Base-by-base conservation (phyloP, 1,140 invertebrate genomes). In the Triops longicaudatus region DNA sequence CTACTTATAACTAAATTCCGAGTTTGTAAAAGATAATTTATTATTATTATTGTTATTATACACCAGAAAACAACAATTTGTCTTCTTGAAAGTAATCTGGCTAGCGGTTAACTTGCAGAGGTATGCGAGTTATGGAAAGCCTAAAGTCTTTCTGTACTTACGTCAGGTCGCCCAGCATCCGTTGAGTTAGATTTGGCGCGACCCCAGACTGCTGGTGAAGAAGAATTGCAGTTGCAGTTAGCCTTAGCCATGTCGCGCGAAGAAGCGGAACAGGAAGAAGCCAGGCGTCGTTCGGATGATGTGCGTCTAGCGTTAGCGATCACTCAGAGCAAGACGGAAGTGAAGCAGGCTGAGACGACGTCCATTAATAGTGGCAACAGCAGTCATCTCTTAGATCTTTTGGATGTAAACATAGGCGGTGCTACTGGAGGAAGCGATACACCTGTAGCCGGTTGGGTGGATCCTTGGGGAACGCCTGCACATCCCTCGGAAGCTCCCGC, bases 181-280 rank as follows among this genome's bases (percentile, higher is more conserved):
- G 88, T 92, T 78, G 96, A 98, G 82, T 86, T 98, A 79, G 97
- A 98, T 86, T 89, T 91, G 83, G 96, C 96, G 27, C 88, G 97
- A 74, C 97, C 97, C 7, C 93, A 96, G 81, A 98, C 96, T 1
- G 91, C 93, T 1, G 97, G 97, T 0, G 98, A 99, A 85, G 98
- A 99, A 87, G 97, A 99, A 84, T 87, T 99, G 78, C 98, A 99
- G 84, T 85, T 99, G 78, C 96, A 99, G 86, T 88, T 99, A 81
- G 98, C 98, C 37, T 87, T 99, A 82, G 98, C 97, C 72, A 98
- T 99, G 93, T 98, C 95, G 75, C 91, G 97, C 78, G 98, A 99
- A 85, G 98, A 99, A 86, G 96, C 97, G 31, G 97, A 99, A 82
- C 92, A 97, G 83, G 96, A 98, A 82, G 93, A 98, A 85, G 91